These are phyloP conservation scores for Onychomys torridus DNA, from an alignment of 2,797 vertebrate species.

Conservation along the genomic window DNA sequence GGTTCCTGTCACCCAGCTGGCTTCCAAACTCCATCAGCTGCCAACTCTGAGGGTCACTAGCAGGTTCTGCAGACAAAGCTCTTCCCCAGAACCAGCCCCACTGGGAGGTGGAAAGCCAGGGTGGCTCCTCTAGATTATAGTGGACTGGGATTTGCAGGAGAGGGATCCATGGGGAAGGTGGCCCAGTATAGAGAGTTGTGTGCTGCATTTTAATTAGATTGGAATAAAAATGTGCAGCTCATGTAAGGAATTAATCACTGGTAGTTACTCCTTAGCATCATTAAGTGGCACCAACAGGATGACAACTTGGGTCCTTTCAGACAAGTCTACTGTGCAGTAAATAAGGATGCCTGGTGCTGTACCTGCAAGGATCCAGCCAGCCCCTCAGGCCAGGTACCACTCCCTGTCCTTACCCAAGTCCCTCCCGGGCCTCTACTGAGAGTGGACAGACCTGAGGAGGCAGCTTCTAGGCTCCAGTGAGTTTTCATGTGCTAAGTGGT, in stretches of 20 bases:
- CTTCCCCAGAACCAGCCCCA: neutral
- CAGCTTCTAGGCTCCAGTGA: neutral
- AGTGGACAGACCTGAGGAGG: neutral
- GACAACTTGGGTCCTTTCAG: slow-evolving; percentile 48
- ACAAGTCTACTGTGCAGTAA: neutral
- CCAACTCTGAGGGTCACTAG: neutral
- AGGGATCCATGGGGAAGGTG: slow-evolving; percentile 31
- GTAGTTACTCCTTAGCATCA: slow-evolving; percentile 69
- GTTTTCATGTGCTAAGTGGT: neutral
- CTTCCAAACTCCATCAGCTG: neutral
- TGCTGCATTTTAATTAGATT: slow-evolving; percentile 59
- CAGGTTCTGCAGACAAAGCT: neutral
- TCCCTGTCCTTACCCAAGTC: neutral
- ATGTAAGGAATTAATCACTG: slow-evolving; percentile 60
- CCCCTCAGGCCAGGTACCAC: neutral
- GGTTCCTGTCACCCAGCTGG: neutral
- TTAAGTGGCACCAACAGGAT: slow-evolving; percentile 39
- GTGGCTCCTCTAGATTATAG: neutral
- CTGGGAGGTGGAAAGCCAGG: neutral
- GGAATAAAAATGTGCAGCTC: slow-evolving; percentile 48
- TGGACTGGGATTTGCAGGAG: neutral
- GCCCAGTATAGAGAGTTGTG: neutral
- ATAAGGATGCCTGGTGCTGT: neutral
- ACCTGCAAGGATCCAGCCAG: neutral
- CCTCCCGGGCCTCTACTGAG: neutral